Conservation (phyloP, 1,140 invertebrate genomes). For the Aleiodes sp. region DNA sequence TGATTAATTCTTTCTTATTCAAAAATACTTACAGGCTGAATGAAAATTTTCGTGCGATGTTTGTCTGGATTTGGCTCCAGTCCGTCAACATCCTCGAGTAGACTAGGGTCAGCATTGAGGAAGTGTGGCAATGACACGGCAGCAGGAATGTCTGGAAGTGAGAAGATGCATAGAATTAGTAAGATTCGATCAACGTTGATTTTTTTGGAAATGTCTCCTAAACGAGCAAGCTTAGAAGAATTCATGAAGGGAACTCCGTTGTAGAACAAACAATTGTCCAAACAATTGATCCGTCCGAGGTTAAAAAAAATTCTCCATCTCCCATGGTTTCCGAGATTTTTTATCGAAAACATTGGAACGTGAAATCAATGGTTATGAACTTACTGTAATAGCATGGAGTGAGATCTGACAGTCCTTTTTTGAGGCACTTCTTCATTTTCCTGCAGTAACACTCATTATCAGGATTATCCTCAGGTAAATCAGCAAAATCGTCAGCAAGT, state of each 20-base stretch:
- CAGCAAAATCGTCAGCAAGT: slow-evolving; percentile 68
- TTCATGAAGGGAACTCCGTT: too few relatives aligned
- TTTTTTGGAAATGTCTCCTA: too few relatives aligned
- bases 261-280: too few relatives aligned
- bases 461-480: slow-evolving; percentile 66
- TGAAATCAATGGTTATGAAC: slow-evolving; percentile 46
- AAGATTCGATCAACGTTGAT: neutral
- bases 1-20: too few relatives aligned
- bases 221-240: too few relatives aligned
- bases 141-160: slow-evolving; percentile 71
- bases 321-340: too few relatives aligned
- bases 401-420: slow-evolving; percentile 72
- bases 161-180: too few relatives aligned
- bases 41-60: slow-evolving; percentile 64
- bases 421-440: slow-evolving; percentile 65
- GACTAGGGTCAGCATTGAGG: slow-evolving; percentile 71
- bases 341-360: neutral
- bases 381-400: slow-evolving; percentile 80
- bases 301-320: too few relatives aligned
- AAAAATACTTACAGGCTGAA: slow-evolving; percentile 67
- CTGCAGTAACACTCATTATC: slow-evolving; percentile 73
- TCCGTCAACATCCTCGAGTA: slow-evolving; percentile 74
- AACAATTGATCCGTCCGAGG: too few relatives aligned
- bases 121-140: slow-evolving; percentile 85
- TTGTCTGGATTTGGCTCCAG: slow-evolving; percentile 69